Evolutionary conservation across 2,113 vertebrate species (phyloP).

Genomic region (Cygnus atratus): DNA sequence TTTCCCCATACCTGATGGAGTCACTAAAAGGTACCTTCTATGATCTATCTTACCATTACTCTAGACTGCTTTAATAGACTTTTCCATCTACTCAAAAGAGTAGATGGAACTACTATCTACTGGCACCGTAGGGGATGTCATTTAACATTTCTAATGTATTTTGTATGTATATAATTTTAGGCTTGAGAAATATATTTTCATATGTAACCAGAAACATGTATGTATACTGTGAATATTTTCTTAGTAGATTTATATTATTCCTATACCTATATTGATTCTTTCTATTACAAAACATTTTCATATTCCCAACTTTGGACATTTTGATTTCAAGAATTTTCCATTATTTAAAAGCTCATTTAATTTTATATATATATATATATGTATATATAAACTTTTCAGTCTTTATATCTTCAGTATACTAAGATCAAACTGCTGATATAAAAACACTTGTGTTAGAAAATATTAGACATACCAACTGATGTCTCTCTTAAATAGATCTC

Average conservation of each 20-base stretch:
- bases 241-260: background rate
- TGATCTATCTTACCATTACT: background rate
- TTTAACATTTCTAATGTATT: background rate
- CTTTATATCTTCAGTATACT: background rate
- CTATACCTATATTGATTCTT: background rate
- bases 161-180: background rate
- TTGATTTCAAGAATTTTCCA: background rate
- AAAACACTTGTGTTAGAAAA: background rate
- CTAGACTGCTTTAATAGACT: background rate
- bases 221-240: background rate
- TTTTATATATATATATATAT: background rate
- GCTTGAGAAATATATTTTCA: background rate
- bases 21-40: background rate
- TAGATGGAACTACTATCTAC: background rate
- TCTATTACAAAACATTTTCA: background rate
- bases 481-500: background rate
- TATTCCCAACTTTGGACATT: background rate
- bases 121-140: accelerated
- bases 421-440: background rate
- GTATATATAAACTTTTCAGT: background rate
- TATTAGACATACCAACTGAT: background rate
- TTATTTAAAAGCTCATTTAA: background rate
- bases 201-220: background rate
- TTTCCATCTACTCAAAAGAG: background rate
- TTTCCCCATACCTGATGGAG: background rate